Conservation (phyloP, 1,140 invertebrate species). For the Eumaeus atala region DNA sequence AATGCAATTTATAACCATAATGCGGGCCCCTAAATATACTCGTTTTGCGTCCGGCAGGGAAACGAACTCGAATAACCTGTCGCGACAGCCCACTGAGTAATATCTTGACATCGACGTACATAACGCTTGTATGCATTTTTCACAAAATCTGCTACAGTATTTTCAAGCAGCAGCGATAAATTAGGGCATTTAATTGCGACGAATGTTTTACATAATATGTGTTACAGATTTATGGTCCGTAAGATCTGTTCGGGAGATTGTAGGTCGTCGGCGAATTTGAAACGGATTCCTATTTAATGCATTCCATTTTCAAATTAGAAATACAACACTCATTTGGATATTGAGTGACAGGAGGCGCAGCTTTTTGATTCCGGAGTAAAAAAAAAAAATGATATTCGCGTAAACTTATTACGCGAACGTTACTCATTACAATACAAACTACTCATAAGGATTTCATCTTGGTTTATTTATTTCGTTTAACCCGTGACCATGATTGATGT, state of each 20-base stretch:
- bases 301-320: too few species aligned
- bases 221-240: constrained; percentile 6
- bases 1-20: neutral
- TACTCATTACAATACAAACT: too few species aligned
- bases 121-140: constrained; percentile 14
- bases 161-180: constrained; percentile 29
- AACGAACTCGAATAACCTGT: constrained; percentile 50
- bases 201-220: constrained; percentile 19
- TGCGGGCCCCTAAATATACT: constrained; percentile 37
- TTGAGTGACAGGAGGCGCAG: too few species aligned
- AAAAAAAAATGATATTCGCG: too few species aligned
- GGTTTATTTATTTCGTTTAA: too few species aligned
- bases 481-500: too few species aligned
- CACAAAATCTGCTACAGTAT: constrained; percentile 28
- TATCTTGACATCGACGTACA: constrained; percentile 23
- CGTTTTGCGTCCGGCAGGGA: constrained; percentile 39
- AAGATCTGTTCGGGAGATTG: neutral
- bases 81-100: constrained; percentile 40
- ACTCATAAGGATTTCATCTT: too few species aligned
- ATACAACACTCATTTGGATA: too few species aligned
- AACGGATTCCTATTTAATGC: constrained; percentile 2
- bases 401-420: too few species aligned
- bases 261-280: neutral
- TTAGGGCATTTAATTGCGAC: constrained; percentile 28
- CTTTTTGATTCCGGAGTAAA: too few species aligned